Evolutionary conservation across 1,140 invertebrate species (phyloP).

Genomic region (Anthonomus grandis): DNA sequence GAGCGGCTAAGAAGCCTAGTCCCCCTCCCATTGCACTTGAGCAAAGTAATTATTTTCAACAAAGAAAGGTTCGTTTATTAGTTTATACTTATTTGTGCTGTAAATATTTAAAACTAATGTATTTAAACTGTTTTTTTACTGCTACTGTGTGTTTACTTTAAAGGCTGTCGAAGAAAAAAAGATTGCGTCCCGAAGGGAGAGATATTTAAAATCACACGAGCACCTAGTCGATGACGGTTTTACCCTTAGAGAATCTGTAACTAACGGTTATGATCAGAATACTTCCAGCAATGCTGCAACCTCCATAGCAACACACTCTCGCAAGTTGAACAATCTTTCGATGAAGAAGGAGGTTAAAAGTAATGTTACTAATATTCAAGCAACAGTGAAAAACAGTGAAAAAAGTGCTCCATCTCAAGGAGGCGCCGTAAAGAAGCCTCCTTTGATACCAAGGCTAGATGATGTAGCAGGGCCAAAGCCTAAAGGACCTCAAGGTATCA

Average conservation of each 20-base stretch:
- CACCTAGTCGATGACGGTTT: constrained; percentile 34
- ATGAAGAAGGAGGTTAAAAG: not conserved
- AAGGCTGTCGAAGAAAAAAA: constrained; percentile 34
- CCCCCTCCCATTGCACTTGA: constrained; percentile 30
- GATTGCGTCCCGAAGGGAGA: constrained; percentile 25
- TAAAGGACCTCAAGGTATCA: constrained; percentile 19
- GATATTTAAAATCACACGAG: constrained; percentile 33
- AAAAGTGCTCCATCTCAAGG: not conserved
- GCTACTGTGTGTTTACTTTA: not conserved
- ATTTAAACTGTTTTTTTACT: not conserved
- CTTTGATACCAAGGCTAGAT: constrained; percentile 17
- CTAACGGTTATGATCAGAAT: constrained; percentile 9
- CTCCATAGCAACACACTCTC: not conserved
- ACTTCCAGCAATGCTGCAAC: not conserved
- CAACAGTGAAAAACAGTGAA: not conserved
- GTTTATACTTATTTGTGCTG: not conserved
- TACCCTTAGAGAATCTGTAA: constrained; percentile 21
- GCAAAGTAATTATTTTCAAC: constrained; percentile 35
- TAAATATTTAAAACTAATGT: not conserved
- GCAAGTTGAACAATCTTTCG: not conserved
- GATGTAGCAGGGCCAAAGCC: constrained; percentile 7
- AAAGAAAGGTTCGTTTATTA: constrained; percentile 29
- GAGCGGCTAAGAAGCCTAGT: constrained; percentile 17
- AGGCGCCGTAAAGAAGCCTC: constrained; percentile 19
- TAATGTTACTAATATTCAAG: not conserved